Conservation (phyloP, 35 echinoderm and acorn worm species). For the Ptychodera flava region DNA sequence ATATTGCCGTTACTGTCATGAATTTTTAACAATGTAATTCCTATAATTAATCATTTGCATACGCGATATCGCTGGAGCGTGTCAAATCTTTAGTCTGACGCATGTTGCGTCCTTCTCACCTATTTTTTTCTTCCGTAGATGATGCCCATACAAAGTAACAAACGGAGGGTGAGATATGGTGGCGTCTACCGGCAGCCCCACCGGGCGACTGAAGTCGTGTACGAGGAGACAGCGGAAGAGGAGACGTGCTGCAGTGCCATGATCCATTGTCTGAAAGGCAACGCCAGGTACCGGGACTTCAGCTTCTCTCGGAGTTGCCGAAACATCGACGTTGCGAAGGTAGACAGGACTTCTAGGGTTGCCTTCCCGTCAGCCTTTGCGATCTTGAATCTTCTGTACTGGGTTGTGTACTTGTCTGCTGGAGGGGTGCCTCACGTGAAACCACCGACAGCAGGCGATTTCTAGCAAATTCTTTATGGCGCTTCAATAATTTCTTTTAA, state of each 20-base stretch:
- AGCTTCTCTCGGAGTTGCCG: not conserved
- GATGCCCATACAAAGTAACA: not conserved
- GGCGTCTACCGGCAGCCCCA: not conserved
- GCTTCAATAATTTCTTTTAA: too few species aligned
- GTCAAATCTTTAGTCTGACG: too few species aligned
- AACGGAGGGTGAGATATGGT: not conserved
- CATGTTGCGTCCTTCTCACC: too few species aligned
- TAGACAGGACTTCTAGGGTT: not conserved
- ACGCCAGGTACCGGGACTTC: not conserved
- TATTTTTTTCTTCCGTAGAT: too few species aligned
- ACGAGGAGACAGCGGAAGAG: not conserved
- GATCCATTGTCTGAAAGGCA: not conserved
- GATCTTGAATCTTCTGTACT: not conserved
- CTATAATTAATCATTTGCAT: too few species aligned
- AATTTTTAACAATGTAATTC: too few species aligned
- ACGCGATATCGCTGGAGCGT: too few species aligned
- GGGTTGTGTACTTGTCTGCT: not conserved
- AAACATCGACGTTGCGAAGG: not conserved
- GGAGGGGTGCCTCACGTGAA: not conserved
- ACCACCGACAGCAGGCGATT: too few species aligned
- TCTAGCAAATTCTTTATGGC: too few species aligned
- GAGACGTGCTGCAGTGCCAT: not conserved
- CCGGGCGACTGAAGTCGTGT: not conserved
- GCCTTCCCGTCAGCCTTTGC: not conserved
- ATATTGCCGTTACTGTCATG: too few species aligned